Evolutionary conservation across 37 sponge, comb jelly and placozoan genomes (phyloP), one percentile per base, ranked within the genome.

Genomic region (Petrosia ficiformis): DNA sequence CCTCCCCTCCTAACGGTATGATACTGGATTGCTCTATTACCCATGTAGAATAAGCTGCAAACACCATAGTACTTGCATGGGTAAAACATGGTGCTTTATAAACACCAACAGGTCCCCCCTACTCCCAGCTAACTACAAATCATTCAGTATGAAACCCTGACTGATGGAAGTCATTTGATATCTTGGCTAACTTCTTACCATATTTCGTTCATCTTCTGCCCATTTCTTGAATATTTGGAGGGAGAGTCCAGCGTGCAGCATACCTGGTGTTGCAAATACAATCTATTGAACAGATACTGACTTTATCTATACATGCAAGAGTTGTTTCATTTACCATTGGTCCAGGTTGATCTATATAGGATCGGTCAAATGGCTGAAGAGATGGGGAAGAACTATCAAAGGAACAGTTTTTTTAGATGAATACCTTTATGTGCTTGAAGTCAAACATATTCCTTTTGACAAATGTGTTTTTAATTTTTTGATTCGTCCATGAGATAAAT

Each of bases 231-330:
- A 98, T 43, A 98, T 89, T 70, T 89, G 87, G 4, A 98, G 96
- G 4, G 99, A 98, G 57, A 84, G 94, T 5, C 99, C 99, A 36
- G 93, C 94, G 41, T 98, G 99, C 52, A 98, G 81, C 99, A 98
- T 98, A 16, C 99, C 99, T 10, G 99, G 99, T 26, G 99, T 98
- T 21, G 99, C 99, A 78, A 98, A 95, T 70, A 98, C 99, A 48
- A 48, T 48, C 54, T 16, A 92, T 79, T 32, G 19, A 11, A 54
- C 57, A 54, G 21, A 24, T 54, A 54, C 57, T 54, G 57, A 21
- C 21, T 16, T 54, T 16, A 21, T 54, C 16, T 54, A 54, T 21
- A 54, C 57, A 54, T 24, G 21, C 34, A 66, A 66, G 68, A 29
- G 24, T 19, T 66, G 24, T 21, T 48, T 19, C 8, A 19, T 8